Conservation (phyloP, 2,888 invertebrate species). For the Litoditis marina region DNA sequence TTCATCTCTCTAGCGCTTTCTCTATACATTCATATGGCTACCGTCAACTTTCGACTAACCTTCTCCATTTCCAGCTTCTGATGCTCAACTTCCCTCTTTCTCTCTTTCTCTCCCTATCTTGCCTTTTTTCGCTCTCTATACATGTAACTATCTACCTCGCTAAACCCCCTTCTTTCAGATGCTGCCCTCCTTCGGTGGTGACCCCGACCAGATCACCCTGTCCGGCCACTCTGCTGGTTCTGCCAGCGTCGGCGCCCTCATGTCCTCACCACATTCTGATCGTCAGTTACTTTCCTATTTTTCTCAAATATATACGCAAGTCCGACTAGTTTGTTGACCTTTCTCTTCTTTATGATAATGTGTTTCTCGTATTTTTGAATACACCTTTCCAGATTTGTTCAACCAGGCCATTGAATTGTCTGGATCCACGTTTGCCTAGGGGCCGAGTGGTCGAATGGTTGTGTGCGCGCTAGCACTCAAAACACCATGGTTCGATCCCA, state of each 20-base stretch:
- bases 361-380: too few relatives aligned
- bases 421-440: constrained; percentile 43
- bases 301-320: neutral
- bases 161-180: constrained; percentile 20
- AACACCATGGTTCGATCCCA: too few relatives aligned
- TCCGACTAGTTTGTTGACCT: neutral
- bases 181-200: constrained; percentile 44
- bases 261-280: constrained; percentile 46
- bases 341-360: neutral
- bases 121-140: too few relatives aligned
- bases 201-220: constrained; percentile 36
- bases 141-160: too few relatives aligned
- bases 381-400: constrained; percentile 47
- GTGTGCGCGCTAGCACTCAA: too few relatives aligned
- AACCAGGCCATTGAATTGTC: constrained; percentile 43
- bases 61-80: too few relatives aligned
- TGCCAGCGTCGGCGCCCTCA: constrained; percentile 36
- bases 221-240: constrained; percentile 45
- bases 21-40: too few relatives aligned
- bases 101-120: too few relatives aligned
- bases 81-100: too few relatives aligned
- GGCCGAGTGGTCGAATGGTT: too few relatives aligned
- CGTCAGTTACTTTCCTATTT: constrained; percentile 20
- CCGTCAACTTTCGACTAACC: too few relatives aligned
- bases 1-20: too few relatives aligned